Evolutionary conservation across 1,140 invertebrate species (phyloP), one percentile per base, ranked within the genome.

Genomic region (Ridgeia piscesae): DNA sequence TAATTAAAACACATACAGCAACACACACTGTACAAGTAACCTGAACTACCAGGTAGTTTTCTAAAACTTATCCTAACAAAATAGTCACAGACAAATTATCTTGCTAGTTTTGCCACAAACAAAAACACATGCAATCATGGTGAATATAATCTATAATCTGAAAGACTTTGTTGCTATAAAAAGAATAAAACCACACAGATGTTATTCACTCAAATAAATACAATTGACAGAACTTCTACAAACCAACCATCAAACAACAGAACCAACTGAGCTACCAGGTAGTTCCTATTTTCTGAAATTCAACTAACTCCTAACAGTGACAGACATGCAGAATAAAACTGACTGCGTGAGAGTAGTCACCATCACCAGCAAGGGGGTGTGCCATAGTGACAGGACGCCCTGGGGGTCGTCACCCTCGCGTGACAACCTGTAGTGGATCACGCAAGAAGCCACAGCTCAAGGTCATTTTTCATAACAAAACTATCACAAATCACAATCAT

Each of bases 1-100:
- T 42, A 11, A 42, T 6, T 42, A 11, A 42, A 42, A 42, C 42
- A 42, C 42, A 42, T 11, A 42, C 42, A 42, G 4, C 4, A 4
- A 42, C 42, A 42, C 4, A 42, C 42, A 42, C 4, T 42, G 42
- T 42, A 42, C 42, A 42, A 42, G 4, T 42, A 42, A 42, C 42
- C 42, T 11, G 4, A 42, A 42, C 42, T 42, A n/a, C n/a, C n/a
- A n/a, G n/a, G n/a, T n/a, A 42, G 11, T 42, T 42, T 42, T 42
- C 42, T 42, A 42, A 42, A 33, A 35, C 31, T 92, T 6, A 92
- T 92, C 8, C 42, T 92, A 35, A 88, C 77, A 50, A 92, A 92
- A 17, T 34, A 14, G n/a, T 21, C 33, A 27, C 35, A 58, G 17
- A 58, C 17, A 48, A 91, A 58, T 58, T 48, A 91, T 91, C 35